A percentile compares a stretch with the other conserved stretches of the same genome.
Evolutionary conservation across 2,797 vertebrate species (phyloP).

Genomic region (Sebastes minor): DNA sequence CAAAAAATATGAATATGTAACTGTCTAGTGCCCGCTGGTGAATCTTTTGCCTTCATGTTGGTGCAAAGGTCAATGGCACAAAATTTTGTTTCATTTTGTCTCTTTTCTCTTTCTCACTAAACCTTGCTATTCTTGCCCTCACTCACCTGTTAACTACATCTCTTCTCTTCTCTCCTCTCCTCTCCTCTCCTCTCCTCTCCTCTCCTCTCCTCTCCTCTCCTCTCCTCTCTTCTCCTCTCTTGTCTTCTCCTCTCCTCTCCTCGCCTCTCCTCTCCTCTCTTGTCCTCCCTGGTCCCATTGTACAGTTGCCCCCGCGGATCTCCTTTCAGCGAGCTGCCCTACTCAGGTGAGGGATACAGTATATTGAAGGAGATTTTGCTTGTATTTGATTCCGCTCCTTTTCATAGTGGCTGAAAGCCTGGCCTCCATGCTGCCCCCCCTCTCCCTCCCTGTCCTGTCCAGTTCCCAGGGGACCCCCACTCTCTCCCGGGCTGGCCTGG

Average conservation of each 20-base stretch:
- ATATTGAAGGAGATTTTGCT: conserved; percentile 85
- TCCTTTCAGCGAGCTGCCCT: conserved; percentile 83
- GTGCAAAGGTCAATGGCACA: neutral
- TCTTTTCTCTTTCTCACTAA: neutral
- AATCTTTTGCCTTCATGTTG: neutral
- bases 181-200: neutral
- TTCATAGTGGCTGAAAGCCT: conserved; percentile 86
- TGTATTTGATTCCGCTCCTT: conserved; percentile 84
- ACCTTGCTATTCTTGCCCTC: neutral
- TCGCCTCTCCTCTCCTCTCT: conserved; percentile 43
- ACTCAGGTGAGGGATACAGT: conserved; percentile 86
- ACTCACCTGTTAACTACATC: conserved; percentile 37
- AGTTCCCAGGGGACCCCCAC: conserved; percentile 86
- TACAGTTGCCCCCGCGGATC: conserved; percentile 81
- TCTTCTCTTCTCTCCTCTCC: no score
- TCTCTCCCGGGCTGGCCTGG: conserved; percentile 85
- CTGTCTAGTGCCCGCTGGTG: neutral
- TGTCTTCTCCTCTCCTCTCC: conserved; percentile 2
- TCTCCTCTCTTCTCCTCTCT: neutral
- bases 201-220: conserved; percentile 5
- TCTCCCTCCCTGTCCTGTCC: conserved; percentile 70
- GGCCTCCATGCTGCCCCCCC: conserved; percentile 66
- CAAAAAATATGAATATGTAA: neutral
- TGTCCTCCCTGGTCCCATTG: conserved; percentile 76
- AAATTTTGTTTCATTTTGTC: neutral